phyloP scores from a whole-genome alignment of 2,113 vertebrate genomes.

The Ellobius talpinus region DNA sequence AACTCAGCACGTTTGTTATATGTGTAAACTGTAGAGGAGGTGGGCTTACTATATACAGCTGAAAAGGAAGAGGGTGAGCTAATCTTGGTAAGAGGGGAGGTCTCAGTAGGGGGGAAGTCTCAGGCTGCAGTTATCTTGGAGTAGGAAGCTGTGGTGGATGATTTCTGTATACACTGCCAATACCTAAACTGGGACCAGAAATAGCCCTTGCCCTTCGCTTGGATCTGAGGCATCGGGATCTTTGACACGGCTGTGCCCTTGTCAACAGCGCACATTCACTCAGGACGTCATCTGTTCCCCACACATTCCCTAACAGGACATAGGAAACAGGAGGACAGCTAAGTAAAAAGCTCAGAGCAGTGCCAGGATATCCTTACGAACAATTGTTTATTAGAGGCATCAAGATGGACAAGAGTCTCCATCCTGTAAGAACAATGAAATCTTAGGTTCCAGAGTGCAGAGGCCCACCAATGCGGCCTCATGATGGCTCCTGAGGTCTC shows the following conservation, averaged over 20 bases:
- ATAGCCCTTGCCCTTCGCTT: background rate
- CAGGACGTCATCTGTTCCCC: background rate
- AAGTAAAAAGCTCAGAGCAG: constrained; percentile 22
- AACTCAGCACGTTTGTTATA: background rate
- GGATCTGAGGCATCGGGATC: background rate
- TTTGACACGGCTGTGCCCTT: background rate
- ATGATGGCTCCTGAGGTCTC: background rate
- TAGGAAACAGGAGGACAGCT: background rate
- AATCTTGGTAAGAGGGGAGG: background rate
- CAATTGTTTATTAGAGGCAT: constrained; percentile 1
- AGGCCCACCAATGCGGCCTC: constrained; percentile 15
- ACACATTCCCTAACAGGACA: background rate
- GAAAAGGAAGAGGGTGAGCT: background rate
- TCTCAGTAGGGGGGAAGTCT: background rate
- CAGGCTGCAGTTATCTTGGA: background rate
- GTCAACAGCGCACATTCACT: background rate
- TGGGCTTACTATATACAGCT: background rate
- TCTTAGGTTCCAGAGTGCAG: constrained; percentile 68
- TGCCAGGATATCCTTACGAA: background rate
- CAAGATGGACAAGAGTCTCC: background rate
- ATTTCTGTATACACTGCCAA: background rate
- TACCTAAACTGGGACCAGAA: background rate
- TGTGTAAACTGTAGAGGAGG: background rate
- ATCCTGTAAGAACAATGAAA: background rate
- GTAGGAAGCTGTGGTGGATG: background rate